Percentiles rank a stretch among this genome's conserved stretches.
These are phyloP conservation scores for Epizoanthus scotinus DNA, from an alignment of 92 coral and sea anemone species.

Conservation along the genomic window DNA sequence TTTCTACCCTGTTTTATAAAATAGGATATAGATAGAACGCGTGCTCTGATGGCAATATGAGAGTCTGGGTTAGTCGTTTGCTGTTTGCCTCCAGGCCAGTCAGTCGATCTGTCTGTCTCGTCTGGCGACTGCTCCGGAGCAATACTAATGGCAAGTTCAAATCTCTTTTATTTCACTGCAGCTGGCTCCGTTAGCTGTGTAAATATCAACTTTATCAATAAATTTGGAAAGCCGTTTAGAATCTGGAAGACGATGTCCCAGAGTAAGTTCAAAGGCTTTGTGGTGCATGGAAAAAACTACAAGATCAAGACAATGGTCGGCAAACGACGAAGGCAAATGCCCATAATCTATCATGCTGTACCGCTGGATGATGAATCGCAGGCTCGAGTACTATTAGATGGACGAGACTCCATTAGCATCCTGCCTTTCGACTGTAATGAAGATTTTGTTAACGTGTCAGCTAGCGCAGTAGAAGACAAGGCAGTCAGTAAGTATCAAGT, in stretches of 20 bases:
- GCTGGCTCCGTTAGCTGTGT: conserved; percentile 50
- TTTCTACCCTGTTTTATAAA: too few species aligned
- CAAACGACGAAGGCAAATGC: conserved; percentile 34
- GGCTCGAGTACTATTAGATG: conserved; percentile 46
- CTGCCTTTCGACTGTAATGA: conserved; percentile 65
- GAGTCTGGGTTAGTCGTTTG: too few species aligned
- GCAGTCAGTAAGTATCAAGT: neutral
- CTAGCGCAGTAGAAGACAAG: conserved; percentile 23
- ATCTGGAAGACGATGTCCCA: conserved; percentile 65
- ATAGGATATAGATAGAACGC: too few species aligned
- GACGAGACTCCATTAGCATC: conserved; percentile 48
- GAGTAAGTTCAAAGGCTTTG: conserved; percentile 57
- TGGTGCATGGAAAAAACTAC: conserved; percentile 43
- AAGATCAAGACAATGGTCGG: conserved; percentile 59
- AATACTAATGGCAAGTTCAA: too few species aligned
- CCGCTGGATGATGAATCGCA: conserved; percentile 37
- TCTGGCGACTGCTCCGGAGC: too few species aligned
- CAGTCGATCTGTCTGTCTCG: too few species aligned
- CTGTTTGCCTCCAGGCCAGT: too few species aligned
- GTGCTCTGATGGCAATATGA: too few species aligned
- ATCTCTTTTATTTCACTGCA: neutral
- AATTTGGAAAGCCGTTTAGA: conserved; percentile 49
- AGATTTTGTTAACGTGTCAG: conserved; percentile 50
- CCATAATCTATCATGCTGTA: conserved; percentile 59
- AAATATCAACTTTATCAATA: conserved; percentile 51